These are phyloP conservation scores for Oxyruncus cristatus DNA, from an alignment of 2,113 vertebrate genomes.

Conservation along the genomic window DNA sequence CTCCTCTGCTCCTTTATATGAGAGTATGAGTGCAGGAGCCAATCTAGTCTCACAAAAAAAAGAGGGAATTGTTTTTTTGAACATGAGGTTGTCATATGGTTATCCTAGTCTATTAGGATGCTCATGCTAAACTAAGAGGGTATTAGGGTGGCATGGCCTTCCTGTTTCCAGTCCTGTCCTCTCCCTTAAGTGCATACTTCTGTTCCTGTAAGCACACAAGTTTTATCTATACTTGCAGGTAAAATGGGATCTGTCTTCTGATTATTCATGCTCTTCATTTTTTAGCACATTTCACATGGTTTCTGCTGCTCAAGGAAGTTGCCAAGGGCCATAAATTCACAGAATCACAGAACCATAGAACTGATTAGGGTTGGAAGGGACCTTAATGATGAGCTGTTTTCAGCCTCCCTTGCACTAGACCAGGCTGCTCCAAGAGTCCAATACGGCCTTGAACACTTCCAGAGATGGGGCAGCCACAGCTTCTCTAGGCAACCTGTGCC, in stretches of 20 bases:
- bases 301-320: neutral
- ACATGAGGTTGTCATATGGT: neutral
- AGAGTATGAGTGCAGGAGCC: neutral
- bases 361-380: neutral
- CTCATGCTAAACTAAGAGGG: rapidly evolving
- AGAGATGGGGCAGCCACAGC: neutral
- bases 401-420: neutral
- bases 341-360: neutral
- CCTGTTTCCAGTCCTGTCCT: neutral
- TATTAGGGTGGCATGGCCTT: neutral
- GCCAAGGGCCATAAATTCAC: neutral
- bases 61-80: neutral
- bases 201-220: neutral
- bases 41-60: neutral
- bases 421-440: neutral
- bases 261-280: neutral
- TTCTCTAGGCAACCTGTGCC: neutral
- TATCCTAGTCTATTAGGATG: neutral
- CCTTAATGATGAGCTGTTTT: neutral
- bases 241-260: neutral
- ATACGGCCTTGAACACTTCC: neutral
- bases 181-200: neutral
- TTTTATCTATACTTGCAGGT: neutral
- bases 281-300: neutral
- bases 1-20: neutral